Conservation (phyloP, 1,140 invertebrate genomes). For the Anoplolepis gracilipes region DNA sequence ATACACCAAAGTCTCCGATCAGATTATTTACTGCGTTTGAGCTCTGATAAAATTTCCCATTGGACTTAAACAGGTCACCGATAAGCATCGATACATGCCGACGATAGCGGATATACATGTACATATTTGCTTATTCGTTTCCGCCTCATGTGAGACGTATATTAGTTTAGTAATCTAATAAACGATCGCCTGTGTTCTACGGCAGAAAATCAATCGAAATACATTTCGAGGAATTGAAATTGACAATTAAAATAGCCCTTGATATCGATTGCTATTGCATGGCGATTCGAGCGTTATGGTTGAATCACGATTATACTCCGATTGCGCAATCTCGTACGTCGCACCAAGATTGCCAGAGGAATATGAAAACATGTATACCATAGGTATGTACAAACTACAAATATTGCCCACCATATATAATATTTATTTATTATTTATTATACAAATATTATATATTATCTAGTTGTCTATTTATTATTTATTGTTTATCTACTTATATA, state of each 20-base stretch:
- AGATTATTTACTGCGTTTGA: conserved; percentile 86
- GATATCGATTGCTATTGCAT: conserved; percentile 86
- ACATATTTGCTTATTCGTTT: too few relatives aligned
- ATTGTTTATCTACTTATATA: too few relatives aligned
- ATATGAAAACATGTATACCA: conserved; percentile 66
- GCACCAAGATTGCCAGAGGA: conserved; percentile 76
- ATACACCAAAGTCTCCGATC: conserved; percentile 82
- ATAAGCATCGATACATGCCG: conserved; percentile 77
- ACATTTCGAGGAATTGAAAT: conserved; percentile 86
- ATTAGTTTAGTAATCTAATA: neutral
- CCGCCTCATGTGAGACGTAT: neutral
- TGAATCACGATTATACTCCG: conserved; percentile 88
- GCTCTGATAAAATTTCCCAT: conserved; percentile 84
- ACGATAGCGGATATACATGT: neutral
- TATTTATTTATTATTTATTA: too few relatives aligned
- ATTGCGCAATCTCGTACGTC: conserved; percentile 80
- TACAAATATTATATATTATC: too few relatives aligned
- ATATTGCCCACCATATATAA: too few relatives aligned
- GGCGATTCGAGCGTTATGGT: conserved; percentile 87
- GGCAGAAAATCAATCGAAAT: conserved; percentile 86
- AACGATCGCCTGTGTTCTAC: neutral
- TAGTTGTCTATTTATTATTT: too few relatives aligned
- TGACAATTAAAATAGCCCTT: conserved; percentile 87
- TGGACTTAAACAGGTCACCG: conserved; percentile 75
- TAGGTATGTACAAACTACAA: conserved; percentile 65